Percentiles rank a stretch among this genome's conserved stretches.
Conservation (phyloP, 2,888 invertebrate genomes). For the Acleris holmiana region DNA sequence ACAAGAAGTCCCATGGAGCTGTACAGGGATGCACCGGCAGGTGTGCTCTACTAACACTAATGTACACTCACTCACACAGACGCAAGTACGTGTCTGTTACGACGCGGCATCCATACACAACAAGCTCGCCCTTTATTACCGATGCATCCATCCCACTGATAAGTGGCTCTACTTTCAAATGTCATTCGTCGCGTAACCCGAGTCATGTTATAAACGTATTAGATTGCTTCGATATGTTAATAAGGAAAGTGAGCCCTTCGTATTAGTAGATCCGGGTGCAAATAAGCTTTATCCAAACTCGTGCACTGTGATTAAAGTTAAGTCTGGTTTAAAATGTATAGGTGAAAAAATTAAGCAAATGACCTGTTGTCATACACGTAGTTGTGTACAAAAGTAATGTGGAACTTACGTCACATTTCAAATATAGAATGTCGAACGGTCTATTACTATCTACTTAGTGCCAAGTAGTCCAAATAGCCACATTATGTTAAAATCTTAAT, state of each 20-base stretch:
- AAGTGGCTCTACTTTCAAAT: constrained; percentile 57
- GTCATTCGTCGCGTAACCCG: constrained; percentile 2
- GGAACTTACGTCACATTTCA: no score
- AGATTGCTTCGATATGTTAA: constrained; percentile 11
- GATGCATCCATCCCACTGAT: constrained; percentile 41
- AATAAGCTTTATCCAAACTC: constrained; percentile 1
- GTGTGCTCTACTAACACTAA: constrained; percentile 47
- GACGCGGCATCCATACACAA: constrained; percentile 51
- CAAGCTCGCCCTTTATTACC: constrained; percentile 64
- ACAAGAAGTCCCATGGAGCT: constrained; percentile 30
- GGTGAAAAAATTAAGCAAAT: no score
- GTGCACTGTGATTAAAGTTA: neutral
- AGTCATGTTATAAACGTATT: constrained; percentile 5
- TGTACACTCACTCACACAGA: constrained; percentile 46
- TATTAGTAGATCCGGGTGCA: constrained; percentile 11
- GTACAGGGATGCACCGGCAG: constrained; percentile 40
- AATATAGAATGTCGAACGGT: no score
- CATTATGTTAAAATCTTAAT: constrained; percentile 13
- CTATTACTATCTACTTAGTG: no score
- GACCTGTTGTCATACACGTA: no score
- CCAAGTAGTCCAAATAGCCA: constrained; percentile 1
- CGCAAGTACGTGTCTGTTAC: constrained; percentile 43
- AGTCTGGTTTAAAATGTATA: neutral
- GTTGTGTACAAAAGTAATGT: no score
- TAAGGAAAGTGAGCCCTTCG: constrained; percentile 24